Conservation (phyloP, 2,888 invertebrate genomes). For the Mesoligia furuncula region DNA sequence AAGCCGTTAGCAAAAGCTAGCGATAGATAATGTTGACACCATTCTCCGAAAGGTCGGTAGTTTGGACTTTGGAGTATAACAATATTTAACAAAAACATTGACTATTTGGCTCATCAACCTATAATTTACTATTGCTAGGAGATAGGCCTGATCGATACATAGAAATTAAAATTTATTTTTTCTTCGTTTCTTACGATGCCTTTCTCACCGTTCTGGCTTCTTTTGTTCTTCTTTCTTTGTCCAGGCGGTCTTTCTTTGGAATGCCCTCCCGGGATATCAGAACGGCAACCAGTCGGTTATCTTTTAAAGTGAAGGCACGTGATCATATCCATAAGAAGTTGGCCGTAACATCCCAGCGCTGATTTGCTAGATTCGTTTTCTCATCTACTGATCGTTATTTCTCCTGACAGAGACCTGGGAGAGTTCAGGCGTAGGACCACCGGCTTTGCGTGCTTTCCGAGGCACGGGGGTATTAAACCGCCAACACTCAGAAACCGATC, state of each 20-base stretch:
- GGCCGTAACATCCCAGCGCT: neutral
- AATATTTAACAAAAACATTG: conserved; percentile 1
- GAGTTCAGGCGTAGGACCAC: too few relatives aligned
- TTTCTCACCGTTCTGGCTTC: neutral
- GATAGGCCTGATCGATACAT: too few relatives aligned
- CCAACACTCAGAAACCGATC: too few relatives aligned
- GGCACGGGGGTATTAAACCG: too few relatives aligned
- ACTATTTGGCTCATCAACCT: neutral
- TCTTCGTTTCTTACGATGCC: too few relatives aligned
- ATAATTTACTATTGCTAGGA: neutral
- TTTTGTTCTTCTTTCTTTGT: neutral
- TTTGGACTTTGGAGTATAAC: neutral
- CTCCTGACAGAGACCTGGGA: neutral
- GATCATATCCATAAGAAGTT: neutral
- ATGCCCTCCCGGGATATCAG: neutral
- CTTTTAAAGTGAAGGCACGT: neutral
- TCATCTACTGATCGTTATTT: neutral
- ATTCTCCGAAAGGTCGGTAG: neutral
- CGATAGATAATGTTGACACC: neutral
- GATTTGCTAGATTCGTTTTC: neutral
- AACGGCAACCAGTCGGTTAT: neutral
- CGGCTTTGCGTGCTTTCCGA: too few relatives aligned
- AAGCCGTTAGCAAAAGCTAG: neutral
- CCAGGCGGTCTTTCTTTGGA: neutral
- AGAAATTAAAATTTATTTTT: too few relatives aligned